phyloP scores from a whole-genome alignment of 1,140 invertebrate species.

The Chrysomallon squamiferum region DNA sequence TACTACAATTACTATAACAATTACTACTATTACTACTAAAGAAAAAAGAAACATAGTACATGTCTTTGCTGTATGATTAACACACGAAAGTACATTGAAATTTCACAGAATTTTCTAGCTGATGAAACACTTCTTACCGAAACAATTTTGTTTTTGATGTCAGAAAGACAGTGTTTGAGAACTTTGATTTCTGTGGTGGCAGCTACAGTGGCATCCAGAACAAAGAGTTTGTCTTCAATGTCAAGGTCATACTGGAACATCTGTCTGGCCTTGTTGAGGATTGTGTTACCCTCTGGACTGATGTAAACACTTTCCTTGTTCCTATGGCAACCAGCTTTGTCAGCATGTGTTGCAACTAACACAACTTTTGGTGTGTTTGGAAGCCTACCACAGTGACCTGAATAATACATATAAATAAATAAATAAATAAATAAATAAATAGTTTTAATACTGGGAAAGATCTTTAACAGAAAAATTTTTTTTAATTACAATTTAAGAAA shows the following conservation, averaged over 20 bases:
- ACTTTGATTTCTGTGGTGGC: slow-evolving; percentile 69
- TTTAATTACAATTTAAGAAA: too few relatives aligned
- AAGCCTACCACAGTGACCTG: slow-evolving; percentile 69
- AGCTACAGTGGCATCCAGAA: slow-evolving; percentile 71
- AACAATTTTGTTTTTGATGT: slow-evolving; percentile 63
- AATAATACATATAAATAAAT: too few relatives aligned
- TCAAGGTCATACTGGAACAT: slow-evolving; percentile 69
- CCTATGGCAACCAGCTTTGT: slow-evolving; percentile 65
- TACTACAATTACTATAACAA: too few relatives aligned
- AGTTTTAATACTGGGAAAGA: too few relatives aligned
- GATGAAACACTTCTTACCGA: slow-evolving; percentile 58
- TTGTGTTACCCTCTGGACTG: slow-evolving; percentile 67
- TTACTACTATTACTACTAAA: too few relatives aligned
- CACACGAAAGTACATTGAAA: too few relatives aligned
- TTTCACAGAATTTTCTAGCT: too few relatives aligned
- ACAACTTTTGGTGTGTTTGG: slow-evolving; percentile 67
- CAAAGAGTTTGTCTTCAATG: slow-evolving; percentile 67
- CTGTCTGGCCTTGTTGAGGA: slow-evolving; percentile 65
- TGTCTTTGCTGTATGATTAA: too few relatives aligned
- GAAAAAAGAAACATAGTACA: too few relatives aligned
- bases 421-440: too few relatives aligned
- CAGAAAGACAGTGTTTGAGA: slow-evolving; percentile 67
- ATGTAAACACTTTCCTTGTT: slow-evolving; percentile 69
- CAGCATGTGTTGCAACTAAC: slow-evolving; percentile 75
- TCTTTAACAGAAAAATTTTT: too few relatives aligned